Evolutionary conservation across 2,797 vertebrate genomes (phyloP), one percentile per base, ranked within the genome.

Genomic region (Rhynchotus rufescens): DNA sequence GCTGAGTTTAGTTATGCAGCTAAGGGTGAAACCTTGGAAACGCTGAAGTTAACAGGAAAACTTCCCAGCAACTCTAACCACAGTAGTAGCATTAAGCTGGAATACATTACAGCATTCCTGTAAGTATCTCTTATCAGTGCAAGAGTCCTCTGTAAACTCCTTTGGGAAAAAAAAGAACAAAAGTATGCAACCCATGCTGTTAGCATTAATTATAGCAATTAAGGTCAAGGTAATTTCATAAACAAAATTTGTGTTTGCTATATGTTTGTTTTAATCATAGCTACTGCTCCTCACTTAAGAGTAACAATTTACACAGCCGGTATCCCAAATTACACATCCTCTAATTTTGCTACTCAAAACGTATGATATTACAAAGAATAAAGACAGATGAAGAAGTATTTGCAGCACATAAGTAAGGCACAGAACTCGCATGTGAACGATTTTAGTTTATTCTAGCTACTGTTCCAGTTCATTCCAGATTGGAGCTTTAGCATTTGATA

Each of bases 181-280:
- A 54, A 54, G 0, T 1, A 28, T 10, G 12, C 49, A 88, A 60
- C 71, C 86, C 23, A 80, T 38, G 14, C 32, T 64, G 23, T 32
- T 71, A 84, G 17, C 40, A 40, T 82, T 94, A 85, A 94, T 68
- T 89, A 84, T 2, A 8, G 32, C 34, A 84, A 74, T 52, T 89
- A 83, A 80, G 21, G 80, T 80, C 79, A 89, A 9, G 40, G 12
- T 54, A 75, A 80, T 89, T 78, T 88, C 71, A 47, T 59, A 83
- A 89, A 91, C 54, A 91, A 93, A 86, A 89, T 49, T 26, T 71
- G 15, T 85, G 78, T 69, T 72, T 74, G 47, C 26, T 66, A 0
- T 44, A 84, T 74, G 22, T 68, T 68, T 38, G 25, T 51, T 93
- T 86, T 90, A 94, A 90, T 82, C 80, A 65, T 11, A 90, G 14